Evolutionary conservation across 92 coral and sea anemone species (phyloP), one percentile per base, ranked within the genome.

Genomic region (Pocillopora grandis): DNA sequence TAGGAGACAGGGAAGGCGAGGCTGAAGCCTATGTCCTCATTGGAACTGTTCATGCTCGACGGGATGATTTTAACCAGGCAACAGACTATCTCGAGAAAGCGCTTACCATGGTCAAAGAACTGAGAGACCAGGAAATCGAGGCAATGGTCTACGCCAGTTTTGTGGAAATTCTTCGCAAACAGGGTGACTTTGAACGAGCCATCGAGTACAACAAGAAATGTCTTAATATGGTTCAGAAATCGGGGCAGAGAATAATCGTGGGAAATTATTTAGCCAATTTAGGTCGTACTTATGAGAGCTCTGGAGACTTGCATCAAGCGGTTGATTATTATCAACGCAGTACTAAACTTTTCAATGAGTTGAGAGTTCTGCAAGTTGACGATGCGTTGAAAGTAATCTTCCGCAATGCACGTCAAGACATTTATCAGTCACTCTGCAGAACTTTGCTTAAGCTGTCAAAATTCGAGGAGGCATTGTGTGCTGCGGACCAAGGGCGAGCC

Each of bases 401-500:
- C 19, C 76, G 49, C 35, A 14, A 35, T 7, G 57, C 17, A 55
- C 49, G 7, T 37, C 76, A 21, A 10, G 19, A 2, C 18, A 58
- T 56, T 11, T 27, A 71, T 21, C 16, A 55, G 31, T 55, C 58
- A 9, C 56, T 71, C 3, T 71, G 76, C 56, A 16, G 76, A 27
- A 27, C 57, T 8, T 58, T 71, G 15, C 49, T 71, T 2, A 71
- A 37, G 49, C 2, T 31, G 36, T 19, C 19, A 35, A 20, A 71
- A 36, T 2, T 17, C n/a, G 58, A 71, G 19, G 58, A 36, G 57
- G 76, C 76, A 12, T 71, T 71, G 56, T 35, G 76, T 71, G 76
- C 49, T 16, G 76, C 76, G 31, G 76, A 71, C 9, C 76, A 71
- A 10, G 76, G 76, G 11, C 76, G 76, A 71, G 76, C 58, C 16